Evolutionary conservation across 2,888 invertebrate genomes (phyloP).

Genomic region (Eupelmus urozonus): DNA sequence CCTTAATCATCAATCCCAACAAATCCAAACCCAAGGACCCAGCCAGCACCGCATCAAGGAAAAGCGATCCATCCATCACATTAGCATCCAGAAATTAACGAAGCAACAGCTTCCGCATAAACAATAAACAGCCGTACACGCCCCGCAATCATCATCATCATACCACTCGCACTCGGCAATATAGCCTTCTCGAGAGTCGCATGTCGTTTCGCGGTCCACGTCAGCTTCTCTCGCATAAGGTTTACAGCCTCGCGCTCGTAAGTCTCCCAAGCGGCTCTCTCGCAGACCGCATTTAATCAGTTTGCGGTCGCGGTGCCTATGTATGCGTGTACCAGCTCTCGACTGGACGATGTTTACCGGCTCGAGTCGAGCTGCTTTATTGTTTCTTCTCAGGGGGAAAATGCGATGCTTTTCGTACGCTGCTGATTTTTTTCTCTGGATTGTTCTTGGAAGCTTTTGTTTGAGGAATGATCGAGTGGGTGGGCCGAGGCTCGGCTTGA

Average conservation of each 20-base stretch:
- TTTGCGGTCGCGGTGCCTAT: constrained; percentile 69
- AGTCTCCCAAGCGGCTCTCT: constrained; percentile 9
- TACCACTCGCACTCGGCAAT: background rate
- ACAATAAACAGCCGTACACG: background rate
- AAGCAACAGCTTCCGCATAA: constrained; percentile 28
- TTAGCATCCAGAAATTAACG: constrained; percentile 10
- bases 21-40: too few species aligned
- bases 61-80: too few species aligned
- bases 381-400: too few species aligned
- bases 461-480: too few species aligned
- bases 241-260: constrained; percentile 53
- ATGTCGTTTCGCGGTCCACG: constrained; percentile 25
- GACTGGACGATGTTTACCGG: too few species aligned
- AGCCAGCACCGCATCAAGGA: too few species aligned
- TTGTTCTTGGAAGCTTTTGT: too few species aligned
- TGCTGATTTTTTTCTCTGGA: too few species aligned
- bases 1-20: too few species aligned
- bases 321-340: background rate
- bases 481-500: too few species aligned
- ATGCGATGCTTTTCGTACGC: too few species aligned
- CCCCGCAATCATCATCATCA: background rate
- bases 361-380: too few species aligned
- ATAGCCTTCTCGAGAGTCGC: constrained; percentile 6
- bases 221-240: constrained; percentile 16
- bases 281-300: constrained; percentile 75